phyloP scores from a whole-genome alignment of 2,888 invertebrate species.

The Dryocosmus kuriphilus region DNA sequence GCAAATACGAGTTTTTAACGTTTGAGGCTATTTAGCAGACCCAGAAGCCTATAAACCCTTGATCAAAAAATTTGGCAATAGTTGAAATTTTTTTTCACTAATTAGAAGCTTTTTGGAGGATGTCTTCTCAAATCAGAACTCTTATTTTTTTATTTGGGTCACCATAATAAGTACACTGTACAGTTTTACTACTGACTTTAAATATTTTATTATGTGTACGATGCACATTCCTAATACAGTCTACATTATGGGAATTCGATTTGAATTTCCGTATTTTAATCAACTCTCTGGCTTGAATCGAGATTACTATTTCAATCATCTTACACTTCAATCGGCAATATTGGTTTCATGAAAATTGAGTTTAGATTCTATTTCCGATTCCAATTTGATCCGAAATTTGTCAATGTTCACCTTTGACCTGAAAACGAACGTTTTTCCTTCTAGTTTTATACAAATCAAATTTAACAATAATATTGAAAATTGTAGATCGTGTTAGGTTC shows the following conservation, averaged over 20 bases:
- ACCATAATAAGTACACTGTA: no score
- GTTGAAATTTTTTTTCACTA: no score
- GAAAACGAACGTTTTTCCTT: not conserved
- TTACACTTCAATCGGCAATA: slow-evolving; percentile 38
- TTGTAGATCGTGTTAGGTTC: no score
- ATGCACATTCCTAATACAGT: not conserved
- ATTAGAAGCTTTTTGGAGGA: no score
- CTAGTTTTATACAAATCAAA: not conserved
- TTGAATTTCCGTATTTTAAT: slow-evolving; percentile 34
- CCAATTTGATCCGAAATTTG: slow-evolving; percentile 32
- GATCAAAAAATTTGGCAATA: no score
- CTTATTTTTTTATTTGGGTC: no score
- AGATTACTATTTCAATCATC: slow-evolving; percentile 40
- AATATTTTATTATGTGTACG: not conserved
- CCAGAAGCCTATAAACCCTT: no score
- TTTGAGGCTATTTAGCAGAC: no score
- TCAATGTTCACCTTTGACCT: slow-evolving; percentile 18
- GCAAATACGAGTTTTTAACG: no score
- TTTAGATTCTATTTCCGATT: slow-evolving; percentile 41
- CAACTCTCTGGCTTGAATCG: slow-evolving; percentile 7
- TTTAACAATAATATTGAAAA: not conserved
- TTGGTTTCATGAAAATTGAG: slow-evolving; percentile 37
- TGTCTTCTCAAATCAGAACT: no score
- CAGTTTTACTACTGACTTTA: no score
- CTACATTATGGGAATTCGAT: not conserved